phyloP scores from a whole-genome alignment of 2,113 vertebrate species.

The Smithornis capensis region DNA sequence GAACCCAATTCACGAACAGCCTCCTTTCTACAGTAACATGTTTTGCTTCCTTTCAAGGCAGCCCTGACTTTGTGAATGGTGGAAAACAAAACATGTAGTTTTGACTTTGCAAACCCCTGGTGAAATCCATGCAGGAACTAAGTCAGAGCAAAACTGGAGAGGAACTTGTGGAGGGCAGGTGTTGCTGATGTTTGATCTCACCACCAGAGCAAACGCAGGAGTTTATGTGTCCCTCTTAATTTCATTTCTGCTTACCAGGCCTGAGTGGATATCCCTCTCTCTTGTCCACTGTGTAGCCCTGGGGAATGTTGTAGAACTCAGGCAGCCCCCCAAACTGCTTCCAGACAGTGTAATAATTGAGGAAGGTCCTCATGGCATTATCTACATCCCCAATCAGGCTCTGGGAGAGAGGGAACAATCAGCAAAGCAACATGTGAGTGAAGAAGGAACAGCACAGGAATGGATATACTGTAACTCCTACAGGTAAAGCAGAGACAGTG shows the following conservation, averaged over 20 bases:
- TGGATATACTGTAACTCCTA: neutral
- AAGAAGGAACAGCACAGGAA: neutral
- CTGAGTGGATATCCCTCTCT: constrained; percentile 94
- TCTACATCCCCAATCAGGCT: constrained; percentile 91
- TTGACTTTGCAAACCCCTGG: neutral
- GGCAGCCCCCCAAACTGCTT: constrained; percentile 96
- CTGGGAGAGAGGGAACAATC: constrained; percentile 62
- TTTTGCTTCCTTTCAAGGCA: neutral
- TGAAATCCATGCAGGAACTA: neutral
- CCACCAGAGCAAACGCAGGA: neutral
- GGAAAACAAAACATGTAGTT: neutral
- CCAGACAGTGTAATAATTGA: constrained; percentile 98
- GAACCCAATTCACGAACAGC: neutral
- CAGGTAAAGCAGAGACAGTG: neutral
- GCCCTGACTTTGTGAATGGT: neutral
- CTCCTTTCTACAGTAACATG: neutral
- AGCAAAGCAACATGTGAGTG: neutral
- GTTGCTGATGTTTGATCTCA: neutral
- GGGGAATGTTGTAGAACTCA: constrained; percentile 98
- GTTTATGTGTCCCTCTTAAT: neutral
- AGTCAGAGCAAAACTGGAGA: neutral
- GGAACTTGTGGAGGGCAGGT: neutral
- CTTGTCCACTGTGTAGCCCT: constrained; percentile 96
- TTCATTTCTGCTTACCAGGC: constrained; percentile 78
- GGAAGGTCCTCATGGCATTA: constrained; percentile 90